Conservation (phyloP, 2,797 vertebrate genomes). For the Saxicola maurus region DNA sequence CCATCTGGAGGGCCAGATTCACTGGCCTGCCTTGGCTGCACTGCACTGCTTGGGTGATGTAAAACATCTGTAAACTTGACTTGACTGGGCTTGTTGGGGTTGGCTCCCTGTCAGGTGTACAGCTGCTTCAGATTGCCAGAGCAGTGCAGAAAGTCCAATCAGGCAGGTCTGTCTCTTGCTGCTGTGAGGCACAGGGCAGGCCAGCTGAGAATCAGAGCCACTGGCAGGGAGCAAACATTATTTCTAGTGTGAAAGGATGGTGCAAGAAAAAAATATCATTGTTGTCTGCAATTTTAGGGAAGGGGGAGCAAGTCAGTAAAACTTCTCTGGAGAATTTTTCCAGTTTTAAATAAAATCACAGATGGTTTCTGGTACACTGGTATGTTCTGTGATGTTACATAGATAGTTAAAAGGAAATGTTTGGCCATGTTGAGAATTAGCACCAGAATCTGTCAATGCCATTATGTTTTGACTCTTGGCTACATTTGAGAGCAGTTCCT, state of each 20-base stretch:
- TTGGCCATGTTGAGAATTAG: background rate
- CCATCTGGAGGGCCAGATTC: background rate
- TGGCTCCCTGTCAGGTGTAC: background rate
- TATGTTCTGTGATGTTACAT: background rate
- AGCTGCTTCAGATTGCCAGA: background rate
- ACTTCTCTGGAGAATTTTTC: background rate
- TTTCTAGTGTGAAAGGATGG: background rate
- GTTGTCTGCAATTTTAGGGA: background rate
- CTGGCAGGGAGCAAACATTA: background rate
- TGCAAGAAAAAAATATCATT: background rate
- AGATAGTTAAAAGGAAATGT: background rate
- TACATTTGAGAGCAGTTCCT: background rate
- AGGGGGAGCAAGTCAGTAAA: background rate
- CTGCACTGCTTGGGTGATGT: background rate
- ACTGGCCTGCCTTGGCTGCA: background rate
- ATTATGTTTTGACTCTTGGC: background rate
- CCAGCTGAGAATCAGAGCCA: background rate
- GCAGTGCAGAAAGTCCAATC: background rate
- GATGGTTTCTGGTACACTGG: background rate
- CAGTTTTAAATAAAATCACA: background rate
- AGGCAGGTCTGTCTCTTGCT: background rate
- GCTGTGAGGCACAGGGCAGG: background rate
- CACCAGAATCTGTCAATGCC: background rate
- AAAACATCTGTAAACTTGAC: constrained; percentile 17
- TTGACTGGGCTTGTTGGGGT: background rate